Base-by-base conservation (phyloP, 2,888 invertebrate genomes). In the Dicroscelio sp. region DNA sequence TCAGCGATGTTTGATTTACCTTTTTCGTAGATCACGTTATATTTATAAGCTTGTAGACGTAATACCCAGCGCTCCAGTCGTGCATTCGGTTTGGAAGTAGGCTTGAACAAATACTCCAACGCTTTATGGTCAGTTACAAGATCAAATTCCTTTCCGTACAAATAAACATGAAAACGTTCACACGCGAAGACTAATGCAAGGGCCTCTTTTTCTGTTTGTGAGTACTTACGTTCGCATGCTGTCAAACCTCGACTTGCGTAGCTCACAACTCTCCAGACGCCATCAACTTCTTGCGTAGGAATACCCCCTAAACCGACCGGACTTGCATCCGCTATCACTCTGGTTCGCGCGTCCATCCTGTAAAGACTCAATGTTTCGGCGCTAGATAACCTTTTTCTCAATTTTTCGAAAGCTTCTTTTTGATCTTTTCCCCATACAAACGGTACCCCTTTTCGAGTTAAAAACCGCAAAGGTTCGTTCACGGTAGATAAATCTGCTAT, bases 111-210 rank as follows among this genome's bases (percentile, higher is more conserved):
- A 17, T 55, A 93, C 33, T 95, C 93, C 12, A 97, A 90, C 0
- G 97, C 96, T 73, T 94, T 94, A 60, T 94, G 94, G 30, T 95
- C 93, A 0, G 92, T 94, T 8, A 92, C 80, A 1, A 95, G 90
- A 0, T 94, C 95, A 92, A 97, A 97, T 17, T 95, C 92, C 5
- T 95, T 92, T 5, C 97, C 97, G 86, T 93, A 96, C 1, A 97
- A 76, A 89, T 96, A 97, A 43, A 95, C 91, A 71, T 96, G 94
- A 91, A 97, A 97, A 35, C 58, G 75, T 95, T 89, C 93, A 25
- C 85, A 88, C 14, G 90, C 91, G 71, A 86, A 93, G 4, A 94
- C 94, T 23, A 94, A 76, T 8, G 92, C 94, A 14, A 94, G 55
- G 2, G 93, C 93, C 23, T 94, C 94, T 82, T 93, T 94, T 63